Conservation (phyloP, 2,113 vertebrate species). For the Mohoua ochrocephala region DNA sequence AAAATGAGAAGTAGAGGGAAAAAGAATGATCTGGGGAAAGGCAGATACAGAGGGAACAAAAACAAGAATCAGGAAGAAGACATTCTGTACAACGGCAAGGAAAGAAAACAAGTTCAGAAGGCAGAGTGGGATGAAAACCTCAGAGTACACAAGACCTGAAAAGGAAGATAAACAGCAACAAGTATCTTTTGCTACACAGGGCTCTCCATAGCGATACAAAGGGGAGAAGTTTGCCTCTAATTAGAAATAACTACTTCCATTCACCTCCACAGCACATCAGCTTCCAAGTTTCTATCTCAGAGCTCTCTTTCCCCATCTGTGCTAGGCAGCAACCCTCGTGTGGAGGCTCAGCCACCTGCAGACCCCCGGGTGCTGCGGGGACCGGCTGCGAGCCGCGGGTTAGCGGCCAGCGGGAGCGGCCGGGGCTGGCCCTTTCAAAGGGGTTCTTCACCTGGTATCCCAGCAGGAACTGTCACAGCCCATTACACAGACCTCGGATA, state of each 20-base stretch:
- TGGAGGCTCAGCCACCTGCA: not conserved
- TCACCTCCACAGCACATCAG: not conserved
- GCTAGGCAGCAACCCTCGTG: accelerated
- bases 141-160: not conserved
- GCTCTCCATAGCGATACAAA: not conserved
- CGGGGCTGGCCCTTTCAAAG: not conserved
- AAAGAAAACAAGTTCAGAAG: not conserved
- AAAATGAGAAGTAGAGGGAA: not conserved
- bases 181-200: not conserved
- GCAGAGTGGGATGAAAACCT: not conserved
- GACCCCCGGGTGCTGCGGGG: not conserved
- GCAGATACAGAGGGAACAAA: not conserved
- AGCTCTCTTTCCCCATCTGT: not conserved
- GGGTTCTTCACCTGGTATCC: not conserved
- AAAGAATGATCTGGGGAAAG: not conserved
- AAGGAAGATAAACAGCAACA: not conserved
- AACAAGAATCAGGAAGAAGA: not conserved
- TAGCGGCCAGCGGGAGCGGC: accelerated
- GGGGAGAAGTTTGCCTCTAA: not conserved
- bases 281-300: not conserved
- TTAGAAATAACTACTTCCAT: not conserved
- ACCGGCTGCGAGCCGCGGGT: accelerated
- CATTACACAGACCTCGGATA: not conserved
- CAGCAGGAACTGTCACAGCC: conserved; percentile 24
- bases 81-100: not conserved